Evolutionary conservation across 2,113 vertebrate genomes (phyloP), one percentile per base, ranked within the genome.

Genomic region (Halichoerus grypus): DNA sequence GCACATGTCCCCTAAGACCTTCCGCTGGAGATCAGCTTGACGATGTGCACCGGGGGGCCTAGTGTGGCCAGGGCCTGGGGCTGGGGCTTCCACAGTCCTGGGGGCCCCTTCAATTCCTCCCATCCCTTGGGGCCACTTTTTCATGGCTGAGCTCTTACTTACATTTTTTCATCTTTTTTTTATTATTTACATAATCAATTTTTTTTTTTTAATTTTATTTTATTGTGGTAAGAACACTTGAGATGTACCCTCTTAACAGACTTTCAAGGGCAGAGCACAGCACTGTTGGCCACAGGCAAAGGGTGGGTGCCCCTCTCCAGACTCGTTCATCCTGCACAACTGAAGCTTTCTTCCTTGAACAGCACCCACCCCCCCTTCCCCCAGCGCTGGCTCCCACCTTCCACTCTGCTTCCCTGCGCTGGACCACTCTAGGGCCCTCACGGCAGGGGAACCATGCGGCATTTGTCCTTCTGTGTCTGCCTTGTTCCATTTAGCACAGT

Each of bases 231-330:
- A 79, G 61, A 91, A 12, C 71, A 31, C 7, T 5, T 77, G 42
- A 46, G 7, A n/a, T 46, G 57, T 11, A 57, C 36, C 11, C 59
- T 63, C 14, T 21, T 53, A n/a, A 16, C 13, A 59, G 67, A 28
- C 57, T 10, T 33, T 26, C 9, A 19, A 82, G 55, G 33, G 42
- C 18, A 13, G 55, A 5, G 5, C 24, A 12, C 13, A 22, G 65
- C 26, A 0, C 39, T 16, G 9, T 19, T 31, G 59, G 6, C 19
- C 11, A 4, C 1, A 63, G 5, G 3, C 26, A 55, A 3, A 14
- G 28, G 65, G 31, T 0, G 0, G 65, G 31, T 18, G 16, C 9
- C 7, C 1, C 15, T 49, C 51, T 15, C 53, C 67, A 8, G 76
- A 53, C 26, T 51, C 5, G 2, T 36, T 72, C 11, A 8, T 19